A percentile compares a stretch with the other conserved stretches of the same genome.
phyloP scores from a whole-genome alignment of 2,797 vertebrate species.

The Falco peregrinus region DNA sequence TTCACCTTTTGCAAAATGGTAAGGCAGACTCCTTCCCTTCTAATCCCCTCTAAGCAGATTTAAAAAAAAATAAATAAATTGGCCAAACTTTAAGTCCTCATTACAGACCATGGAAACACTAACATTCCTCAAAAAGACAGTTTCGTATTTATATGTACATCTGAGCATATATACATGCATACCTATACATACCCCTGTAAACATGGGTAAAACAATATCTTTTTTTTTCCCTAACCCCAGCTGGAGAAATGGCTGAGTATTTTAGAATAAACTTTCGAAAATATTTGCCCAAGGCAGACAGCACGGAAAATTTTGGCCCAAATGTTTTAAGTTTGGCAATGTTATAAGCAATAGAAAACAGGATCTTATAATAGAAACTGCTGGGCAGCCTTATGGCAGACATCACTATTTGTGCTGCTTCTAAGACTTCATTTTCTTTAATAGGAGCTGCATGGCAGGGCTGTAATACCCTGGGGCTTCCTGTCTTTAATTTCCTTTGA shows the following conservation, averaged over 20 bases:
- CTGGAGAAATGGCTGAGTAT: not conserved
- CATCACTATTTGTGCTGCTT: slow-evolving; percentile 17
- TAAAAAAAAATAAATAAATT: not conserved
- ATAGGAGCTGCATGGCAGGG: slow-evolving; percentile 43
- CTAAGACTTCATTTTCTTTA: slow-evolving; percentile 56
- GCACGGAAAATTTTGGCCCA: slow-evolving; percentile 16
- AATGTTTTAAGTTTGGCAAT: slow-evolving; percentile 31
- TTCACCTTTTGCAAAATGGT: not conserved
- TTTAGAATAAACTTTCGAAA: not conserved
- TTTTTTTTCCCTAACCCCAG: not conserved
- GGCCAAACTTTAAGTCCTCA: not conserved
- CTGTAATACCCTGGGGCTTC: slow-evolving; percentile 63
- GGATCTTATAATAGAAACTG: slow-evolving; percentile 5
- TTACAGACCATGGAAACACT: not conserved
- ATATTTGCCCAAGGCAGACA: not conserved
- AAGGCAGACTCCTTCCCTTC: not conserved
- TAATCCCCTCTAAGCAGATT: not conserved
- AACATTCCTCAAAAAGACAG: not conserved
- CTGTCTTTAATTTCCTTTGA: slow-evolving; percentile 72
- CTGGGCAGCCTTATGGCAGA: slow-evolving; percentile 26
- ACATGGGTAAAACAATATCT: not conserved
- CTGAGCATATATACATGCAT: not conserved
- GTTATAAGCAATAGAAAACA: not conserved
- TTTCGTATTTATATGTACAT: not conserved
- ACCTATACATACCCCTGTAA: not conserved